Percentiles rank a stretch among this genome's conserved stretches.
These are phyloP conservation scores for Lepilemur ruficaudatus DNA, from an alignment of 2,797 vertebrate species.

Conservation along the genomic window DNA sequence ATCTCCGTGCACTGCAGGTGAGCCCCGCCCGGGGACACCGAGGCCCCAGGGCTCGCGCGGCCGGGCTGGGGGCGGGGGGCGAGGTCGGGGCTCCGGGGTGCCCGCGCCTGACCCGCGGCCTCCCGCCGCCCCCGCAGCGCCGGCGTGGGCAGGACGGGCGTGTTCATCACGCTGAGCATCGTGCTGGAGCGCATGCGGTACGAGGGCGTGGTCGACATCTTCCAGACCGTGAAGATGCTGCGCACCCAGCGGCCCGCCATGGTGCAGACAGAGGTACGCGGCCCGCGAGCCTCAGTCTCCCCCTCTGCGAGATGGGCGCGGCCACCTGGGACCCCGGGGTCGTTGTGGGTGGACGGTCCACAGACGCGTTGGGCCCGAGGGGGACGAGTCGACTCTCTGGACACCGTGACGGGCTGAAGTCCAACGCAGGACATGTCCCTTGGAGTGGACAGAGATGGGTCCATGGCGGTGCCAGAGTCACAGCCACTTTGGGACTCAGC, in stretches of 20 bases:
- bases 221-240: slow-evolving; percentile 99
- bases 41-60: too few species aligned
- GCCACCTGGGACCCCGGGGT: neutral
- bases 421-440: accelerated
- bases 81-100: accelerated
- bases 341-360: accelerated
- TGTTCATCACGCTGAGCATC: slow-evolving; percentile 98
- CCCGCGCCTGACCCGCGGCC: neutral
- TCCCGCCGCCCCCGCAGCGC: slow-evolving; percentile 84
- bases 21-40: neutral
- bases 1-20: slow-evolving; percentile 99
- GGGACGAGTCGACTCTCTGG: accelerated
- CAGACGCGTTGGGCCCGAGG: accelerated
- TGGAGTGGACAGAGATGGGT: accelerated
- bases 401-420: accelerated
- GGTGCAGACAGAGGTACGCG: slow-evolving; percentile 96
- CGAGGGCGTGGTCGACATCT: slow-evolving; percentile 98
- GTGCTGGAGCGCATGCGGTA: slow-evolving; percentile 99
- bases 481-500: neutral
- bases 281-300: accelerated
- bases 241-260: slow-evolving; percentile 98
- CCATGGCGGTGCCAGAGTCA: accelerated
- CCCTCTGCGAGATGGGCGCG: neutral
- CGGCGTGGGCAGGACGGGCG: slow-evolving; percentile 95
- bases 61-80: too few species aligned